phyloP scores from a whole-genome alignment of 1,140 invertebrate genomes.

The Leptonema lineaticorne region DNA sequence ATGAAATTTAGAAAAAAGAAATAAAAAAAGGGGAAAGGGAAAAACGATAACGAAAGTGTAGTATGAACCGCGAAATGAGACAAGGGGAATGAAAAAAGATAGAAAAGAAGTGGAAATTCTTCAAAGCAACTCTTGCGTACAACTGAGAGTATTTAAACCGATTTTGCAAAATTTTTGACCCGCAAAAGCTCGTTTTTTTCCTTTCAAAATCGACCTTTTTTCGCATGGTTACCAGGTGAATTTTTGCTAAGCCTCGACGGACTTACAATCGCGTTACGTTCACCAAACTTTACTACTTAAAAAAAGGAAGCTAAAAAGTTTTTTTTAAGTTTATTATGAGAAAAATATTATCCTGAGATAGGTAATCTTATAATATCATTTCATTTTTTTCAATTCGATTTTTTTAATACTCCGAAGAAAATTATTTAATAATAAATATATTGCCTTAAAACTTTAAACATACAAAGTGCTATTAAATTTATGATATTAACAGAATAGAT shows the following conservation, averaged over 20 bases:
- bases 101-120: not conserved
- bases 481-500: no score
- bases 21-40: no score
- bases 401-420: no score
- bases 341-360: slow-evolving; percentile 13
- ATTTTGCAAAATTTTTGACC: slow-evolving; percentile 32
- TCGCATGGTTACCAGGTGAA: slow-evolving; percentile 36
- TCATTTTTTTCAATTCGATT: slow-evolving; percentile 9
- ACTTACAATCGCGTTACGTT: slow-evolving; percentile 38
- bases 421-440: no score
- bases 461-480: no score
- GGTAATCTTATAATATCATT: not conserved
- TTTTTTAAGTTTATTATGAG: slow-evolving; percentile 35
- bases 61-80: not conserved
- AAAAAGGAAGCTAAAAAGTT: slow-evolving; percentile 34
- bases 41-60: not conserved
- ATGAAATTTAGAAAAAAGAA: no score
- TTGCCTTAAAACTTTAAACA: no score
- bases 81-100: no score
- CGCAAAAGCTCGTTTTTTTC: slow-evolving; percentile 29
- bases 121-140: slow-evolving; percentile 18
- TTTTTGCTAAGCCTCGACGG: slow-evolving; percentile 29
- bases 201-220: slow-evolving; percentile 5
- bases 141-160: slow-evolving; percentile 7
- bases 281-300: slow-evolving; percentile 36